Evolutionary conservation across 2,797 vertebrate genomes (phyloP), one percentile per base, ranked within the genome.

Genomic region (Pelodytes ibericus): DNA sequence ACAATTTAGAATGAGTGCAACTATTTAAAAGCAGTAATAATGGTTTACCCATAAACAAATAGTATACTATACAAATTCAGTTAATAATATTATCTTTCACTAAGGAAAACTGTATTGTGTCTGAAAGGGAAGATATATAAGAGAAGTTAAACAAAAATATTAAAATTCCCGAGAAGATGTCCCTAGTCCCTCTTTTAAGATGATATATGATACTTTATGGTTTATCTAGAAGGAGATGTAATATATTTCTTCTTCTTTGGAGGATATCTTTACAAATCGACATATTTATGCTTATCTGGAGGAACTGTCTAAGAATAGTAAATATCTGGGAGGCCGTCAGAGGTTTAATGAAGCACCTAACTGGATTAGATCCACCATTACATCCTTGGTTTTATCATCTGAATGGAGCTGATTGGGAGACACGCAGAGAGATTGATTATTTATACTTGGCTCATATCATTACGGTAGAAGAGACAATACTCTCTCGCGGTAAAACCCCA

Each of bases 301-400:
- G n/a, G n/a, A 53, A 24, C n/a, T 53, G 49, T 53, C 49, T 20
- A 53, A 53, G 16, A 53, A 53, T 53, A 53, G 49, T 20, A 22
- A 22, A n/a, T 53, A 22, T 53, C 49, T 53, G 49, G 49, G 49
- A 53, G 49, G 24, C 49, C 20, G 49, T 53, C 49, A 24, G 49
- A 22, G 49, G 49, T 53, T 53, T 53, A 53, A 53, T 53, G 49
- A 53, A 53, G 49, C 49, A 53, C 49, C 49, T 53, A 53, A 53
- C 49, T 53, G 24, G 11, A 53, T 53, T 53, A 53, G 49, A 53
- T 53, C 20, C 49, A 53, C 49, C 49, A 53, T 53, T 53, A 53
- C 49, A 53, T 53, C 49, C 49, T 53, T 53, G 49, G 49, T 53
- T 53, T 53, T 53, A 53, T 53, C 49, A 53, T 53, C 49, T 53